These are phyloP conservation scores for Podarcis raffonei DNA, from an alignment of 2,113 vertebrate genomes.

Conservation along the genomic window DNA sequence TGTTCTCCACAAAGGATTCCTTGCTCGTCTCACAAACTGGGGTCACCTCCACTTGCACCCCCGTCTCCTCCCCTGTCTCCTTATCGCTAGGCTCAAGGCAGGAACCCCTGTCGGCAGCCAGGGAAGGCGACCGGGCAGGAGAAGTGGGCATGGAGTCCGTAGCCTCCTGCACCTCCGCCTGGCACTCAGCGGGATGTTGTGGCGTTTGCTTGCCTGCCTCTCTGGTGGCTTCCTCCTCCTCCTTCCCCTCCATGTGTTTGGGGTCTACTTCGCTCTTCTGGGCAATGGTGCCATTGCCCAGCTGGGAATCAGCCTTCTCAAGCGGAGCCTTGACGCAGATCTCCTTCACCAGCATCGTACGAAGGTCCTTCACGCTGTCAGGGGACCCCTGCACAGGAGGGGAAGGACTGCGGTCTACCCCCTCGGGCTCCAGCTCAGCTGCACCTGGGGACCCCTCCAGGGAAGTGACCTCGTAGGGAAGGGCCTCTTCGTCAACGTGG, in stretches of 20 bases:
- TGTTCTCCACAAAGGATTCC: background rate
- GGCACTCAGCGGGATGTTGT: background rate
- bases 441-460: conserved; percentile 78
- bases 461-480: conserved; percentile 76
- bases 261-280: conserved; percentile 24
- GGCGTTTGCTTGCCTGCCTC: background rate
- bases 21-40: rapidly evolving
- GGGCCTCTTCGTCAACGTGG: conserved; percentile 77
- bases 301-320: background rate
- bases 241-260: conserved; percentile 30
- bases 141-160: conserved; percentile 45
- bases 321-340: conserved; percentile 55
- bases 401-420: background rate
- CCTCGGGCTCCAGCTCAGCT: conserved; percentile 32
- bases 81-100: conserved; percentile 66
- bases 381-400: conserved; percentile 50
- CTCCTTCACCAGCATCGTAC: conserved; percentile 75
- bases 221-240: background rate
- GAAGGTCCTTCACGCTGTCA: conserved; percentile 77
- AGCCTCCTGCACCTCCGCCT: conserved; percentile 37
- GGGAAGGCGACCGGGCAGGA: background rate
- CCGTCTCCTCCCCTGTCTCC: conserved; percentile 59
- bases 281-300: conserved; percentile 60
- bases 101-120: conserved; percentile 51
- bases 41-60: conserved; percentile 53